A percentile compares a stretch with the other conserved stretches of the same genome.
phyloP scores from a whole-genome alignment of 2,888 invertebrate genomes.

The Tetranychus truncatus region DNA sequence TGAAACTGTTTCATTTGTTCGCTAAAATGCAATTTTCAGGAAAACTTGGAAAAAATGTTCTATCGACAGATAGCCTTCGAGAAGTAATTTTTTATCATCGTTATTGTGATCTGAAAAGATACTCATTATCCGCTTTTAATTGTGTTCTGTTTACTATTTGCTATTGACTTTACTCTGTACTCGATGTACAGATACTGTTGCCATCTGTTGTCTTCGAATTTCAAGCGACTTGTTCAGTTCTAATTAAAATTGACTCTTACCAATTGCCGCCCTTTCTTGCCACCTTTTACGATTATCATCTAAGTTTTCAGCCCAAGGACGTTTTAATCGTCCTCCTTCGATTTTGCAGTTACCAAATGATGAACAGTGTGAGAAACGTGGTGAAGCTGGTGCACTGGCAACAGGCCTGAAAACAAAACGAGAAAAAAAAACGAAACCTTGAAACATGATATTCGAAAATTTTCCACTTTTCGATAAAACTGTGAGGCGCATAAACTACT shows the following conservation, averaged over 20 bases:
- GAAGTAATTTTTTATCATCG: too few relatives aligned
- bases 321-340: conserved; percentile 38
- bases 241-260: background rate
- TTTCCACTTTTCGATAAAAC: background rate
- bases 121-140: accelerated
- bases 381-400: conserved; percentile 23
- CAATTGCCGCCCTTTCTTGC: conserved; percentile 35
- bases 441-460: background rate
- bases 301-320: conserved; percentile 60
- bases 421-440: background rate
- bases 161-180: too few relatives aligned
- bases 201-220: background rate
- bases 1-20: too few relatives aligned
- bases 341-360: conserved; percentile 14
- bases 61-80: too few relatives aligned
- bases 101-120: too few relatives aligned
- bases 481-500: too few relatives aligned
- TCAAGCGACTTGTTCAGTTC: background rate
- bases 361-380: conserved; percentile 24
- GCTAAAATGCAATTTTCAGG: too few relatives aligned
- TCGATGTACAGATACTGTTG: background rate
- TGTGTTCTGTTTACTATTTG: too few relatives aligned
- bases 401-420: conserved; percentile 5
- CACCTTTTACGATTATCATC: conserved; percentile 60
- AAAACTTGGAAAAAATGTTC: too few relatives aligned